These are phyloP conservation scores for Craniophora ligustri DNA, from an alignment of 2,888 invertebrate genomes.

Conservation along the genomic window DNA sequence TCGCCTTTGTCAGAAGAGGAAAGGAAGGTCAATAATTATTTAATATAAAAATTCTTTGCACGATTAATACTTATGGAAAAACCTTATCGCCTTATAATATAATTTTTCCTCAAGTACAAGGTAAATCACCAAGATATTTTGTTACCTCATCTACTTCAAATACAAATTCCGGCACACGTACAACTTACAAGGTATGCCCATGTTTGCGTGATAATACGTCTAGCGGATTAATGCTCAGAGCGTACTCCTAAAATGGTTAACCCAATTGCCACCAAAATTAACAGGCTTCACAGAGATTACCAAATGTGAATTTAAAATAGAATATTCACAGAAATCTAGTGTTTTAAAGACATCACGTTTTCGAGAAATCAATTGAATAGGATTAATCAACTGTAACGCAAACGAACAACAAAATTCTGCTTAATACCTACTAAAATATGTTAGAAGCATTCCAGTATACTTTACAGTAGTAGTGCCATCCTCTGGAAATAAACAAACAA, in stretches of 20 bases:
- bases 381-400: conserved; percentile 10
- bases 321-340: conserved; percentile 43
- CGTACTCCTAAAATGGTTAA: conserved; percentile 49
- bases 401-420: background rate
- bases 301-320: conserved; percentile 48
- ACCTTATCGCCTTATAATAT: conserved; percentile 19
- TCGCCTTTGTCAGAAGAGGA: too few relatives aligned
- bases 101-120: conserved; percentile 1
- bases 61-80: too few relatives aligned
- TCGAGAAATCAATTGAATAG: conserved; percentile 20
- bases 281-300: conserved; percentile 46
- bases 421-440: background rate
- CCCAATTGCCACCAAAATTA: conserved; percentile 51
- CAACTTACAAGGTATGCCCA: conserved; percentile 20
- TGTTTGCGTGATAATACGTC: conserved; percentile 41
- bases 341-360: conserved; percentile 43
- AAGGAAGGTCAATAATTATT: too few relatives aligned
- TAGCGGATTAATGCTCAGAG: conserved; percentile 46
- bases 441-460: too few relatives aligned
- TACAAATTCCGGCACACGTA: conserved; percentile 10
- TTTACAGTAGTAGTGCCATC: background rate
- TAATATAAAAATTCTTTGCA: too few relatives aligned
- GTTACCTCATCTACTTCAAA: conserved; percentile 8
- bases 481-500: conserved; percentile 10
- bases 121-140: conserved; percentile 5